phyloP scores from a whole-genome alignment of 2,113 vertebrate genomes.

The Anser brachyrhynchus region DNA sequence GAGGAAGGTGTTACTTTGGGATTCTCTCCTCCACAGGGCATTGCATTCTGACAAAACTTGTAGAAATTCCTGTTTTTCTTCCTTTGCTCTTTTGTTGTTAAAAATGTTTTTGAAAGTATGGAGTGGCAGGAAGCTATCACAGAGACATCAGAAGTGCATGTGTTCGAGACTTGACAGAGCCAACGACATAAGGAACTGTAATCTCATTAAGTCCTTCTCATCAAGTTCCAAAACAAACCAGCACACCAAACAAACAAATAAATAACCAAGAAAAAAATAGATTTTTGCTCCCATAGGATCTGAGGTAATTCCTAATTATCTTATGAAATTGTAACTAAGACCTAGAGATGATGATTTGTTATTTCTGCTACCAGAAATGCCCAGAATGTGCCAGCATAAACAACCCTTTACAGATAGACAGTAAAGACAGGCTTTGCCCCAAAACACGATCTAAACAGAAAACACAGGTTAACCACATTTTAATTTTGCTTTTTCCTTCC shows the following conservation, averaged over 20 bases:
- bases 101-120: not conserved
- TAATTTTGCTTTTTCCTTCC: not conserved
- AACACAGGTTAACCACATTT: not conserved
- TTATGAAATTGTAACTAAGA: constrained; percentile 19
- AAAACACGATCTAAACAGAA: not conserved
- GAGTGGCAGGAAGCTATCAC: not conserved
- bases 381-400: not conserved
- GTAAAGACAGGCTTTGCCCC: not conserved
- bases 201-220: not conserved
- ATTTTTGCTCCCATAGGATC: constrained; percentile 1
- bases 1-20: not conserved
- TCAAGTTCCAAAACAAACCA: not conserved
- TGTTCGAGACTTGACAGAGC: not conserved
- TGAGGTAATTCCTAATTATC: constrained; percentile 49
- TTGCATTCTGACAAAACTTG: not conserved
- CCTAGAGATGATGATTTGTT: constrained; percentile 1
- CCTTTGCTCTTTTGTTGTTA: not conserved
- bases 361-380: not conserved
- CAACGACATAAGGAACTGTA: not conserved
- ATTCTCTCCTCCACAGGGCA: not conserved
- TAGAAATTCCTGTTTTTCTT: not conserved
- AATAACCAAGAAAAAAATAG: not conserved
- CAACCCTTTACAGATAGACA: not conserved
- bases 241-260: too few relatives aligned
- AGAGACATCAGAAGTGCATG: not conserved